These are phyloP conservation scores for Troides oblongomaculatus DNA, from an alignment of 2,888 invertebrate genomes.

Conservation along the genomic window DNA sequence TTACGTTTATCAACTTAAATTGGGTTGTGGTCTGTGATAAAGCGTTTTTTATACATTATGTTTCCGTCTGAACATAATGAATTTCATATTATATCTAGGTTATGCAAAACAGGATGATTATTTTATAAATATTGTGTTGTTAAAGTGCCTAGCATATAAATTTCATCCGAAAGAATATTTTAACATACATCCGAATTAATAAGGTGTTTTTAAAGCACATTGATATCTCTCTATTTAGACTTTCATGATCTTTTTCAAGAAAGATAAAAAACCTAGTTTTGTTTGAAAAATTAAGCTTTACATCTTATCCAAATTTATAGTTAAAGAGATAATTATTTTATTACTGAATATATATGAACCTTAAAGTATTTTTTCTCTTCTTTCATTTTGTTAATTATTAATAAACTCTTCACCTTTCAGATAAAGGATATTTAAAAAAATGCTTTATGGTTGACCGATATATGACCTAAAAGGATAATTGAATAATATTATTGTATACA, in stretches of 20 bases:
- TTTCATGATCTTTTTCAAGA: not conserved
- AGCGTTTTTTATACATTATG: slow-evolving; percentile 33
- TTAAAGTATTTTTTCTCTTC: not conserved
- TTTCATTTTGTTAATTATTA: no score
- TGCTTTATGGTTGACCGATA: slow-evolving; percentile 13
- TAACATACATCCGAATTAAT: no score
- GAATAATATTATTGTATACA: slow-evolving; percentile 11
- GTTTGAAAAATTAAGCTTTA: not conserved
- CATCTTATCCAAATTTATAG: not conserved
- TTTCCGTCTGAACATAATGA: slow-evolving; percentile 28
- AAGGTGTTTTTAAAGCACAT: not conserved
- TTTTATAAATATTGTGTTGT: not conserved
- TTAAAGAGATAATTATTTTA: not conserved
- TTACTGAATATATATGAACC: not conserved
- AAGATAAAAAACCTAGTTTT: not conserved
- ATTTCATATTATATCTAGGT: slow-evolving; percentile 10
- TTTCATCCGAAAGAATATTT: not conserved
- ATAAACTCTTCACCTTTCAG: no score
- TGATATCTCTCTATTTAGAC: not conserved
- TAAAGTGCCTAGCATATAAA: not conserved
- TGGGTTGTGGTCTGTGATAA: slow-evolving; percentile 44
- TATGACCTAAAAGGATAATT: slow-evolving; percentile 21
- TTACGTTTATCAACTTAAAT: slow-evolving; percentile 54
- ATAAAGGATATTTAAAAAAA: no score
- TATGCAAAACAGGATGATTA: not conserved